Conservation (phyloP, 2,113 vertebrate species). For the Numenius arquata region DNA sequence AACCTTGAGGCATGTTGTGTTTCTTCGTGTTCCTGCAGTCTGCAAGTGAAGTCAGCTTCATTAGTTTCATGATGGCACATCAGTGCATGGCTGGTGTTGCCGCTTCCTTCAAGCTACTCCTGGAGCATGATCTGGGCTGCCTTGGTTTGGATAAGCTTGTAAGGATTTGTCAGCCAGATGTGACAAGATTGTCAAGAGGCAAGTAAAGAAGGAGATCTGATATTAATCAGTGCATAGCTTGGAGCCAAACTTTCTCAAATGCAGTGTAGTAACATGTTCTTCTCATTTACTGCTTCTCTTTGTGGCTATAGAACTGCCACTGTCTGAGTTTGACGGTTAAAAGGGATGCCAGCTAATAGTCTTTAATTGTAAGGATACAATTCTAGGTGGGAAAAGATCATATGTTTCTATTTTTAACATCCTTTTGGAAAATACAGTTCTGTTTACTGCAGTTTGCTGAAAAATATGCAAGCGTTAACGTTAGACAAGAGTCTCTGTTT, state of each 20-base stretch:
- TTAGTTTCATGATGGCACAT: constrained; percentile 84
- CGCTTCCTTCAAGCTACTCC: constrained; percentile 79
- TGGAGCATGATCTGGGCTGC: constrained; percentile 75
- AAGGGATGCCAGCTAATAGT: constrained; percentile 70
- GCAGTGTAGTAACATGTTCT: constrained; percentile 89
- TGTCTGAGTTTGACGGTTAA: constrained; percentile 75
- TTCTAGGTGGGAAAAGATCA: constrained; percentile 58
- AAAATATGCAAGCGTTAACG: constrained; percentile 9
- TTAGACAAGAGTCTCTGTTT: constrained; percentile 28
- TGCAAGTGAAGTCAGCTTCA: constrained; percentile 80
- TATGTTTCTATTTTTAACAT: constrained; percentile 39
- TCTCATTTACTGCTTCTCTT: constrained; percentile 80
- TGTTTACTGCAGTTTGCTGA: constrained; percentile 12
- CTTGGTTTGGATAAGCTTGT: constrained; percentile 81
- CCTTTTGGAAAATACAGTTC: constrained; percentile 45
- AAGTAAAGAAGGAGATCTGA: constrained; percentile 86
- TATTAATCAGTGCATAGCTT: constrained; percentile 90
- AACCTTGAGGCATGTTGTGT: constrained; percentile 71
- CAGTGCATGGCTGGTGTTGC: constrained; percentile 74
- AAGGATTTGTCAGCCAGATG: constrained; percentile 92
- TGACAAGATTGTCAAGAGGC: constrained; percentile 87
- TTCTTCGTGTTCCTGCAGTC: constrained; percentile 71
- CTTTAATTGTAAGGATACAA: constrained; percentile 60
- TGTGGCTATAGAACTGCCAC: constrained; percentile 78
- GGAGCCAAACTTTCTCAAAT: constrained; percentile 88